Conservation (phyloP, 2,113 vertebrate genomes). For the Lophura nycthemera region DNA sequence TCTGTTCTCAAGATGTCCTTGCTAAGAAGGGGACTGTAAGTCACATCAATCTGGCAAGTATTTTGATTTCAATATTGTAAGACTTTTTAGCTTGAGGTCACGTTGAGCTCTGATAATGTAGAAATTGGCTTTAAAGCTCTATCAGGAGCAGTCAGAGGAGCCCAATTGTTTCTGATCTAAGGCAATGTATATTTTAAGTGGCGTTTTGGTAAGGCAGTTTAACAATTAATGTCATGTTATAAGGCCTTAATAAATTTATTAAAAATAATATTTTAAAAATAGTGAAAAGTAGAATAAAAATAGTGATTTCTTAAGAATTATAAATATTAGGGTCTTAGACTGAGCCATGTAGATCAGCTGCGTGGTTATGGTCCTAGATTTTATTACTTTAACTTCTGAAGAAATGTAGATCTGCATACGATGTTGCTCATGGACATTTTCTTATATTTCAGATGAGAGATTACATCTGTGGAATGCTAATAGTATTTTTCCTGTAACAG, state of each 20-base stretch:
- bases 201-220: background rate
- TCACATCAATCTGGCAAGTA: conserved; percentile 60
- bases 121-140: background rate
- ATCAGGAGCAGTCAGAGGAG: background rate
- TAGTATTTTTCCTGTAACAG: background rate
- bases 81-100: background rate
- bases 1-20: conserved; percentile 28
- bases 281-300: background rate
- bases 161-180: background rate
- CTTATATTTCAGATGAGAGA: conserved; percentile 44
- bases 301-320: background rate
- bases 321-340: background rate
- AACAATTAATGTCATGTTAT: background rate
- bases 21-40: conserved; percentile 3
- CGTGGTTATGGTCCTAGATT: background rate
- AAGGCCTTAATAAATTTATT: background rate
- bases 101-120: background rate
- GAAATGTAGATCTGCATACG: fast-evolving
- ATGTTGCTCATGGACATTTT: conserved; percentile 15
- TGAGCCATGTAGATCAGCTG: background rate
- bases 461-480: background rate
- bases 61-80: background rate
- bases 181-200: background rate
- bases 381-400: background rate
- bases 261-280: no score